phyloP scores from a whole-genome alignment of 2,888 invertebrate species.

The Petrolisthes manimaculis region DNA sequence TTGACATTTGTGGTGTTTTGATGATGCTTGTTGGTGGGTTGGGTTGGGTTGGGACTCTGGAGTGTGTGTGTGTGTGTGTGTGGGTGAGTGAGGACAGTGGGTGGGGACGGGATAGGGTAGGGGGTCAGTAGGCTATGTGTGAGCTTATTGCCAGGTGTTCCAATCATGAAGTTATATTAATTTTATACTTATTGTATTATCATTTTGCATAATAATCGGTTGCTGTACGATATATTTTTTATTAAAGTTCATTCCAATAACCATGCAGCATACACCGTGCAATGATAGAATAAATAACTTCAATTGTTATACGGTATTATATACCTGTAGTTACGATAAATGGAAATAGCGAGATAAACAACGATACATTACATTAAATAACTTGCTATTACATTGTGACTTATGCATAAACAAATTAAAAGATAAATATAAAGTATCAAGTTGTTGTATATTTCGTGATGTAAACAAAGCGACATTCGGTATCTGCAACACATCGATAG shows the following conservation, averaged over 20 bases:
- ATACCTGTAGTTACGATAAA: too few species aligned
- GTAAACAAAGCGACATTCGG: constrained; percentile 9
- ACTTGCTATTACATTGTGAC: too few species aligned
- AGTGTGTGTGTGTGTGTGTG: background rate
- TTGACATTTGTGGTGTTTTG: constrained; percentile 33
- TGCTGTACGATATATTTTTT: too few species aligned
- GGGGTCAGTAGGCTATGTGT: background rate
- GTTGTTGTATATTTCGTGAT: background rate
- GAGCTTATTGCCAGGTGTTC: background rate
- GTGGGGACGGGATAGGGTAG: background rate
- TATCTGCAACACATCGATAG: constrained; percentile 20
- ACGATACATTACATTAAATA: too few species aligned
- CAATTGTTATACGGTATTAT: too few species aligned
- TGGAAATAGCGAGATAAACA: too few species aligned
- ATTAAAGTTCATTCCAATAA: too few species aligned
- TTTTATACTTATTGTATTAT: background rate
- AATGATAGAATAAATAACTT: too few species aligned
- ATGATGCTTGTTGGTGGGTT: constrained; percentile 26
- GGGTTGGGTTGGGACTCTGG: background rate
- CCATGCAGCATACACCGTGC: too few species aligned
- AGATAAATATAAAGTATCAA: background rate
- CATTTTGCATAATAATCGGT: too few species aligned
- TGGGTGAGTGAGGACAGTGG: too few species aligned
- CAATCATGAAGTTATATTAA: background rate
- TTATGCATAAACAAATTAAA: too few species aligned